These are phyloP conservation scores for Cyprinodon variegatus DNA, from an alignment of 2,113 vertebrate species.

Conservation along the genomic window DNA sequence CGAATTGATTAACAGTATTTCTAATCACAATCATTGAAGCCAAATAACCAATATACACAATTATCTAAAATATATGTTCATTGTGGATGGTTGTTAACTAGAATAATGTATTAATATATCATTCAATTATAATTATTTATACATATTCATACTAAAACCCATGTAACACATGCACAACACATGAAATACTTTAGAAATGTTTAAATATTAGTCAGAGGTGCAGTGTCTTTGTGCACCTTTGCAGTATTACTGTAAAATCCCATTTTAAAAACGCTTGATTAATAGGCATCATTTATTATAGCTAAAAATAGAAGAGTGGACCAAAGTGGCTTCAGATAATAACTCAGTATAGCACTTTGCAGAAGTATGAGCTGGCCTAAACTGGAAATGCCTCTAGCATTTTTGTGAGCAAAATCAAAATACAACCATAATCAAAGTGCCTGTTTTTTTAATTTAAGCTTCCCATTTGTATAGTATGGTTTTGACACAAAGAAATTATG, in stretches of 20 bases:
- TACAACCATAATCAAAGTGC: neutral
- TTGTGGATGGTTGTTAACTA: too few species aligned
- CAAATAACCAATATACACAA: too few species aligned
- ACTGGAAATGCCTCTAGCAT: conserved; percentile 34
- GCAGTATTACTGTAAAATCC: conserved; percentile 42
- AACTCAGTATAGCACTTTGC: conserved; percentile 44
- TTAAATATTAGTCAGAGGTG: neutral
- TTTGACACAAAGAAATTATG: conserved; percentile 75
- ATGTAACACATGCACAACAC: too few species aligned
- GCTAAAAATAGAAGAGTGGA: conserved; percentile 64
- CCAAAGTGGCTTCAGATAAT: conserved; percentile 45
- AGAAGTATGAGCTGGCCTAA: conserved; percentile 39
- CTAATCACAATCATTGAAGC: too few species aligned
- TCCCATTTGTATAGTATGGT: neutral
- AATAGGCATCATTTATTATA: conserved; percentile 49
- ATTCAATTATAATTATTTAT: too few species aligned
- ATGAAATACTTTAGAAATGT: neutral
- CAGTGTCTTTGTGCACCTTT: neutral
- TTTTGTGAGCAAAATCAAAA: conserved; percentile 28
- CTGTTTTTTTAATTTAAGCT: neutral
- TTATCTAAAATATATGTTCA: too few species aligned
- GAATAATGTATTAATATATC: too few species aligned
- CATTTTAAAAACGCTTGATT: conserved; percentile 64
- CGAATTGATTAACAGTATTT: too few species aligned
- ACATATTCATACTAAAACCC: too few species aligned